phyloP scores from a whole-genome alignment of 2,888 invertebrate species.

The Agrotis ipsilon region DNA sequence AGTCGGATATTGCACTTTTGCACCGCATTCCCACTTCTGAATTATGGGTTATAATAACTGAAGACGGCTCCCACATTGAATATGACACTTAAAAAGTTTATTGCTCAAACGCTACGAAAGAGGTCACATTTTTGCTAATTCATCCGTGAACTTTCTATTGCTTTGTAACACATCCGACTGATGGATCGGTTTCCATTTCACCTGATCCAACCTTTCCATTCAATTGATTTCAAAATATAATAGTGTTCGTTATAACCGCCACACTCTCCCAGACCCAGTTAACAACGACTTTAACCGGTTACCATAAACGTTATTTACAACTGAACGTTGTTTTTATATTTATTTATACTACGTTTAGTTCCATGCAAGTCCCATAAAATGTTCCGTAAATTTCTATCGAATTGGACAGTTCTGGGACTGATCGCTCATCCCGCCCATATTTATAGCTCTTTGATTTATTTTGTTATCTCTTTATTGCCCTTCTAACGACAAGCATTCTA shows the following conservation, averaged over 20 bases:
- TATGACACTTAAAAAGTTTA: constrained; percentile 54
- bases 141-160: constrained; percentile 74
- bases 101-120: constrained; percentile 39
- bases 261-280: constrained; percentile 55
- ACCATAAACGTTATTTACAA: constrained; percentile 86
- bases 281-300: constrained; percentile 68
- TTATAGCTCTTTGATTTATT: constrained; percentile 91
- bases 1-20: constrained; percentile 89
- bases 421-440: constrained; percentile 88
- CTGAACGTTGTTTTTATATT: constrained; percentile 82
- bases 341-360: constrained; percentile 84
- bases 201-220: constrained; percentile 68
- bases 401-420: constrained; percentile 86
- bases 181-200: constrained; percentile 56
- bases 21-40: constrained; percentile 83
- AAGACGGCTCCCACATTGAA: constrained; percentile 72
- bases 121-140: constrained; percentile 69
- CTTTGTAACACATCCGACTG: constrained; percentile 61
- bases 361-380: constrained; percentile 84
- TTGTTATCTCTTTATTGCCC: constrained; percentile 90
- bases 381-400: constrained; percentile 86
- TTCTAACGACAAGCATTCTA: constrained; percentile 90
- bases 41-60: constrained; percentile 84
- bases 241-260: constrained; percentile 72
- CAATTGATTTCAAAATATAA: constrained; percentile 72